Evolutionary conservation across 1,140 invertebrate genomes (phyloP).

Genomic region (Sipha flava): DNA sequence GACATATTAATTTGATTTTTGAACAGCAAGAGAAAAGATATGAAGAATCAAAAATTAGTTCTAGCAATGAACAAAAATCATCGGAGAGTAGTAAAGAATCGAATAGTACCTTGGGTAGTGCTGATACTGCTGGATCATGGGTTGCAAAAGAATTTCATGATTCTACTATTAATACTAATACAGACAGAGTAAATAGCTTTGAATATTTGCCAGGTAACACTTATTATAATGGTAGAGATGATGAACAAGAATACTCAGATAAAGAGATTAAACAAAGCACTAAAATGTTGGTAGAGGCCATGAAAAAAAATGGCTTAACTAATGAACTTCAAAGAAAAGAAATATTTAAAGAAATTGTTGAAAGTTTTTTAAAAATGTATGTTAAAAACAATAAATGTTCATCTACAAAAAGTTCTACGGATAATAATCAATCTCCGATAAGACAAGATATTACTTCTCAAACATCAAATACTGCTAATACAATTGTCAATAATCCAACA

Average conservation of each 20-base stretch:
- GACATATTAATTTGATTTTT: neutral
- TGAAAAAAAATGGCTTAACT: conserved; percentile 18
- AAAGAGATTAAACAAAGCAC: conserved; percentile 3
- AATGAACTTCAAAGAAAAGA: neutral
- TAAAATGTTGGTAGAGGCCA: neutral
- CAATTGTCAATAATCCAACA: conserved; percentile 4
- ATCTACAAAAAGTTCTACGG: neutral
- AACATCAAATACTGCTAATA: conserved; percentile 16
- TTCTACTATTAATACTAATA: conserved; percentile 22
- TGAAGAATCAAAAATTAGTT: neutral
- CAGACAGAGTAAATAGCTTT: conserved; percentile 47
- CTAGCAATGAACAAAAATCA: neutral
- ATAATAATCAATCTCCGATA: neutral
- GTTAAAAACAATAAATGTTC: neutral
- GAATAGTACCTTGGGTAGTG: conserved; percentile 2
- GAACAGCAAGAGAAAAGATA: neutral
- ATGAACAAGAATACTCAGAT: neutral
- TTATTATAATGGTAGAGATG: conserved; percentile 41
- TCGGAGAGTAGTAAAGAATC: neutral
- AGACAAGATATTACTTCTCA: conserved; percentile 21
- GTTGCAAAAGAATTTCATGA: conserved; percentile 2
- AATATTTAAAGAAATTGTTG: conserved; percentile 10
- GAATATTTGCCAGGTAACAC: conserved; percentile 47
- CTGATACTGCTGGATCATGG: conserved; percentile 29
- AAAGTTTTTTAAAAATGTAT: neutral